Evolutionary conservation across 1,140 invertebrate species (phyloP).

Genomic region (Drosophila quadrilineata): DNA sequence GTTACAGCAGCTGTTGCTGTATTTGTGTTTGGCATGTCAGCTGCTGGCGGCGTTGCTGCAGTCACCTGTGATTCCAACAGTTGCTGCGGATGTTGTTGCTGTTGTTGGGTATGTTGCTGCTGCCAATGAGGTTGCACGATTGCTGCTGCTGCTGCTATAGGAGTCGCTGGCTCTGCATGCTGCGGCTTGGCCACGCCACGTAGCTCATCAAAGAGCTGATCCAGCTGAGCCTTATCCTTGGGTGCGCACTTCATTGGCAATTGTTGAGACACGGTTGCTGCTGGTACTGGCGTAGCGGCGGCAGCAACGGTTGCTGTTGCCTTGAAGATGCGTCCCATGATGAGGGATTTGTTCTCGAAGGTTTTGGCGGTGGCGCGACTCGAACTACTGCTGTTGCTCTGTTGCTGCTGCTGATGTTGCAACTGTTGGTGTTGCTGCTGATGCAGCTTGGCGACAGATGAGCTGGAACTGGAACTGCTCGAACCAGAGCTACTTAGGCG

Average conservation of each 20-base stretch:
- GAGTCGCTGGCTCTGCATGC: conserved; percentile 31
- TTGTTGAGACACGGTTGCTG: background rate
- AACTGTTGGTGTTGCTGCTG: conserved; percentile 18
- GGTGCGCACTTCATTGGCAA: conserved; percentile 44
- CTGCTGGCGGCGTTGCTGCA: conserved; percentile 31
- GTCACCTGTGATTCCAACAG: too few relatives aligned
- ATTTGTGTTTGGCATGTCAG: conserved; percentile 1
- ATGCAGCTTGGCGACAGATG: too few relatives aligned
- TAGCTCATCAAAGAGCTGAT: conserved; percentile 75
- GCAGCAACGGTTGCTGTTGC: conserved; percentile 76
- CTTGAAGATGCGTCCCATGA: conserved; percentile 83
- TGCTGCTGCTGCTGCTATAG: conserved; percentile 28
- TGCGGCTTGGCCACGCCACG: conserved; percentile 36
- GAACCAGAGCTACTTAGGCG: background rate
- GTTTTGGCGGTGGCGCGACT: conserved; percentile 75
- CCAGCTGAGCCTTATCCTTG: conserved; percentile 71
- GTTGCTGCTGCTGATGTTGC: conserved; percentile 17
- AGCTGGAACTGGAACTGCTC: conserved; percentile 46
- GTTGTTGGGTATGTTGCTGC: background rate
- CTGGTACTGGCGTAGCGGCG: conserved; percentile 15
- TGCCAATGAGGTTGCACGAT: background rate
- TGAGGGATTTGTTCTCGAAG: conserved; percentile 82
- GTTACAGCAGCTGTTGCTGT: background rate
- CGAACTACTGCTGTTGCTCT: conserved; percentile 58
- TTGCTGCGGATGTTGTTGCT: background rate